phyloP scores from a whole-genome alignment of 2,888 invertebrate genomes.

The Slavum lentiscoides region DNA sequence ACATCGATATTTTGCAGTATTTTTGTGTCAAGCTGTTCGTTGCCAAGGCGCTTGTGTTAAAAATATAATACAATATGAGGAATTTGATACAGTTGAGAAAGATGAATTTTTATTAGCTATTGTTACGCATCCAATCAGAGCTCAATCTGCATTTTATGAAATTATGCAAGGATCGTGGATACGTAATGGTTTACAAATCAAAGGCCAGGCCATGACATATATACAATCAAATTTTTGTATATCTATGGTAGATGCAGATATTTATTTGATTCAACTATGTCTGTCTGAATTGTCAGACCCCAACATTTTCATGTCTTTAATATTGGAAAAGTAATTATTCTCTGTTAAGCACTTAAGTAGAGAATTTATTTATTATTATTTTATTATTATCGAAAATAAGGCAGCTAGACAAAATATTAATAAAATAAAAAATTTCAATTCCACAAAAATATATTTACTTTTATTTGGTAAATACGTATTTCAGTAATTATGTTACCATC shows the following conservation, averaged over 20 bases:
- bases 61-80: conserved; percentile 74
- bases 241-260: conserved; percentile 96
- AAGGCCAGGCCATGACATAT: conserved; percentile 99
- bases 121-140: conserved; percentile 87
- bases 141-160: conserved; percentile 93
- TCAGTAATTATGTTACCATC: too few species aligned
- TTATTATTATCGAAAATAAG: too few species aligned
- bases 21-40: conserved; percentile 78
- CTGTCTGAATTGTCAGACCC: conserved; percentile 85
- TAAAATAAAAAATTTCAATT: too few species aligned
- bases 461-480: too few species aligned
- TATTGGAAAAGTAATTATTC: conserved; percentile 77
- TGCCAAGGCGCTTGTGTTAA: conserved; percentile 67
- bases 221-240: conserved; percentile 98
- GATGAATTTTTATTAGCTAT: conserved; percentile 64
- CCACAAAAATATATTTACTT: too few species aligned
- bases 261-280: conserved; percentile 92
- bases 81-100: conserved; percentile 71
- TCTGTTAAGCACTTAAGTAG: not conserved
- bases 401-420: too few species aligned
- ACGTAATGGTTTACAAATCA: conserved; percentile 94
- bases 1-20: conserved; percentile 89
- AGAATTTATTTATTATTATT: not conserved
- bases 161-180: conserved; percentile 87
- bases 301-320: conserved; percentile 75